A percentile compares a stretch with the other conserved stretches of the same genome.
Evolutionary conservation across 1,140 invertebrate genomes (phyloP).

Genomic region (Maniola jurtina): DNA sequence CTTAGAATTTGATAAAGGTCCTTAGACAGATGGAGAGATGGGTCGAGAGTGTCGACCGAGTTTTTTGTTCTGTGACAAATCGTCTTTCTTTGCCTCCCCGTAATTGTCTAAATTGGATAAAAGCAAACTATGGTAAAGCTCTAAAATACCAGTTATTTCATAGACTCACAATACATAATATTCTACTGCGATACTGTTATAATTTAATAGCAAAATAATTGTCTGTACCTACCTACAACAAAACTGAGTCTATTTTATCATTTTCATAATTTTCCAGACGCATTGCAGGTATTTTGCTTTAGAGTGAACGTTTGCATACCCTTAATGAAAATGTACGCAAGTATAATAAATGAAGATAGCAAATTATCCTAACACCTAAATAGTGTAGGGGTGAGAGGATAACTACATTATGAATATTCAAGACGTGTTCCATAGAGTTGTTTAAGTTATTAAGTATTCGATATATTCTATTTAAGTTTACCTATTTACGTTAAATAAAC

Average conservation of each 20-base stretch:
- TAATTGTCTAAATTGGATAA: constrained; percentile 6
- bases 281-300: constrained; percentile 6
- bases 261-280: background rate
- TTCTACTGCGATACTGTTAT: too few species aligned
- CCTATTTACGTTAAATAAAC: background rate
- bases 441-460: background rate
- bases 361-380: constrained; percentile 7
- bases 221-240: too few species aligned
- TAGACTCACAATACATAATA: too few species aligned
- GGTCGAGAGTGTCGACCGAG: constrained; percentile 4
- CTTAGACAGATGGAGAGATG: constrained; percentile 2
- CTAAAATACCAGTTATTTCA: background rate
- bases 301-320: background rate
- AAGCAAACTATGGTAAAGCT: background rate
- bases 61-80: constrained; percentile 12
- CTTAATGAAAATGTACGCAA: constrained; percentile 7
- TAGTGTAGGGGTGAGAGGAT: background rate
- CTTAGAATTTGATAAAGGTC: constrained; percentile 4
- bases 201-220: too few species aligned
- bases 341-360: constrained; percentile 10
- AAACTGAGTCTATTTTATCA: too few species aligned
- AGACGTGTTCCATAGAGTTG: background rate
- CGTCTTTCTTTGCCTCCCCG: background rate
- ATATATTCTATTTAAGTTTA: background rate
- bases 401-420: constrained; percentile 7